phyloP scores from a whole-genome alignment of 1,140 invertebrate species.

The Eubasilissa regina region DNA sequence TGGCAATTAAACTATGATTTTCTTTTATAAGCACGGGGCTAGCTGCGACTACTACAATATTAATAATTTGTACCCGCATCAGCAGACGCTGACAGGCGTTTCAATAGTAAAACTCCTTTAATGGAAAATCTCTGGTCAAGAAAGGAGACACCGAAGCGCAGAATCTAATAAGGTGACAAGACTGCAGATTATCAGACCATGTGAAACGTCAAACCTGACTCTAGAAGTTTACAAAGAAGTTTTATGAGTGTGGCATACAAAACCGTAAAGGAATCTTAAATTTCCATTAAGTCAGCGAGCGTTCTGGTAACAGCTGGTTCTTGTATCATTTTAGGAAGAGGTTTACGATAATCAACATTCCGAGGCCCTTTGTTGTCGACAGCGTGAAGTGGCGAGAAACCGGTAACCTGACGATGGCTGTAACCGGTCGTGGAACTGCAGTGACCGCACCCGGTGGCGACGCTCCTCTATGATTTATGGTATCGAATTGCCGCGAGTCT shows the following conservation, averaged over 20 bases:
- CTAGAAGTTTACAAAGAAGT: background rate
- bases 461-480: conserved; percentile 16
- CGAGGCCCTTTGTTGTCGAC: conserved; percentile 7
- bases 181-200: conserved; percentile 3
- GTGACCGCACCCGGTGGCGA: conserved; percentile 21
- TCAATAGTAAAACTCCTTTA: background rate
- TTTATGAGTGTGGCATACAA: conserved; percentile 6
- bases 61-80: too few relatives aligned
- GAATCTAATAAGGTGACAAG: background rate
- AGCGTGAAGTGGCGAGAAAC: background rate
- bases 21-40: too few relatives aligned
- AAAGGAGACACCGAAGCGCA: background rate
- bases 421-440: conserved; percentile 14
- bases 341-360: conserved; percentile 10
- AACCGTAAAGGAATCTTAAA: conserved; percentile 17
- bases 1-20: too few relatives aligned
- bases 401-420: conserved; percentile 18
- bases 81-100: too few relatives aligned
- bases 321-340: conserved; percentile 32
- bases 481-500: conserved; percentile 14
- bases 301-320: background rate
- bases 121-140: background rate
- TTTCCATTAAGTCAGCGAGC: background rate
- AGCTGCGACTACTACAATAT: too few relatives aligned
- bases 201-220: background rate